These are phyloP conservation scores for Clytia hemisphaerica DNA, from an alignment of 30 jellyfish, hydroid and myxozoan species.

Conservation along the genomic window DNA sequence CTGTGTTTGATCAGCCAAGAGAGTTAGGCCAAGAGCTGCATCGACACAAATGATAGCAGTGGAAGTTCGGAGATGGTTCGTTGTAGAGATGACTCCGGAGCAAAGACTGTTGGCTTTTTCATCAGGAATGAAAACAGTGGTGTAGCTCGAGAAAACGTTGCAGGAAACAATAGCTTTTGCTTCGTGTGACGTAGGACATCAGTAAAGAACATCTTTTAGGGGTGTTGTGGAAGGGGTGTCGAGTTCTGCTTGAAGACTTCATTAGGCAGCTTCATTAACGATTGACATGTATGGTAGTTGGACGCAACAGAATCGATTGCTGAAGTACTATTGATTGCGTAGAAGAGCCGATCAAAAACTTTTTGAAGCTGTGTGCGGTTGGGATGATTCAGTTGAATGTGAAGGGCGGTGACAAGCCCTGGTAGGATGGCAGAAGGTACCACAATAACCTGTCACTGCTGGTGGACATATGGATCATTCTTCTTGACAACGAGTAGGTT, in stretches of 20 bases:
- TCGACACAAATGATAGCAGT: no score
- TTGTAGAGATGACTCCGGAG: no score
- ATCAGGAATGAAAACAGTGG: no score
- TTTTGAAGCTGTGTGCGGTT: background rate
- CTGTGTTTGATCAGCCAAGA: no score
- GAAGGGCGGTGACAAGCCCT: background rate
- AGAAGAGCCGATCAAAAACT: background rate
- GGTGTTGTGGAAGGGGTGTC: background rate
- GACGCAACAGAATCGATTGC: background rate
- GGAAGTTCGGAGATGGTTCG: no score
- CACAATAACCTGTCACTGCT: no score
- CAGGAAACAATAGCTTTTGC: background rate
- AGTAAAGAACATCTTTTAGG: background rate
- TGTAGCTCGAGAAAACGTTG: no score
- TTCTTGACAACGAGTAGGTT: no score
- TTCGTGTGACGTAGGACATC: background rate
- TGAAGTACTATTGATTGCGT: background rate
- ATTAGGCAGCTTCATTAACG: background rate
- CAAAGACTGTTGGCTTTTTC: no score
- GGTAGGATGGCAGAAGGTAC: no score
- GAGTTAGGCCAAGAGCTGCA: no score
- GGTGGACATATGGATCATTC: no score
- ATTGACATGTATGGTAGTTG: background rate
- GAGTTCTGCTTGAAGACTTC: background rate
- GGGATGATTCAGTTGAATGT: background rate